These are phyloP conservation scores for Martes martes DNA, from an alignment of 2,113 vertebrate genomes.

Conservation along the genomic window DNA sequence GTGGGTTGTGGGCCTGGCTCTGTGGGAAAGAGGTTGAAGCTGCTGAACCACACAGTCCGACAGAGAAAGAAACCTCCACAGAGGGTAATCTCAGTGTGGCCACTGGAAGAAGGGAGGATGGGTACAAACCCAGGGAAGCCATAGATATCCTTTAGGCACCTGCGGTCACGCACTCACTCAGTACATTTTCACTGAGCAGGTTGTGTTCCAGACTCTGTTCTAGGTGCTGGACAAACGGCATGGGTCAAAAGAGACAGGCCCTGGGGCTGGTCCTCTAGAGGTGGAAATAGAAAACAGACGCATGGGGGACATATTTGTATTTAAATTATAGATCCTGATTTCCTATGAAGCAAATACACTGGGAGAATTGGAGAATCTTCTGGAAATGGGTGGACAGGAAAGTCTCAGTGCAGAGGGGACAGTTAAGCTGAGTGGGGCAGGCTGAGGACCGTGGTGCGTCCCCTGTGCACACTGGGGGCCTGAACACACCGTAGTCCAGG, in stretches of 20 bases:
- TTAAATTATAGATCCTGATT: not conserved
- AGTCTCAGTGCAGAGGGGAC: no score
- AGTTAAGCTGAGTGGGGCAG: rapidly evolving
- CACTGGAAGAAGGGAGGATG: not conserved
- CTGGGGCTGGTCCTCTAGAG: not conserved
- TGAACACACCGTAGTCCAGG: rapidly evolving
- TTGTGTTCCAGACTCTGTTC: not conserved
- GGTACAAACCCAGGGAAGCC: not conserved
- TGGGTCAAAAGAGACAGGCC: not conserved
- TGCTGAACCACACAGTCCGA: not conserved
- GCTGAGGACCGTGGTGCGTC: no score
- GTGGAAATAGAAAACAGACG: not conserved
- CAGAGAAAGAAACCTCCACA: not conserved
- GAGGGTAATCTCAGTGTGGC: not conserved
- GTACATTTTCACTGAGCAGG: rapidly evolving
- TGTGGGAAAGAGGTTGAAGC: not conserved
- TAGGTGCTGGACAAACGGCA: not conserved
- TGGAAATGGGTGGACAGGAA: not conserved
- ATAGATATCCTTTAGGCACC: no score
- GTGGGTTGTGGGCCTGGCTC: not conserved
- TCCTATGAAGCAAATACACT: constrained; percentile 1
- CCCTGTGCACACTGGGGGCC: rapidly evolving
- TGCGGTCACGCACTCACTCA: not conserved
- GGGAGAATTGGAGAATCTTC: not conserved
- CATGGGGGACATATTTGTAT: not conserved